Base-by-base conservation (phyloP, 2,888 invertebrate species). In the Chloroclystis v-ata region DNA sequence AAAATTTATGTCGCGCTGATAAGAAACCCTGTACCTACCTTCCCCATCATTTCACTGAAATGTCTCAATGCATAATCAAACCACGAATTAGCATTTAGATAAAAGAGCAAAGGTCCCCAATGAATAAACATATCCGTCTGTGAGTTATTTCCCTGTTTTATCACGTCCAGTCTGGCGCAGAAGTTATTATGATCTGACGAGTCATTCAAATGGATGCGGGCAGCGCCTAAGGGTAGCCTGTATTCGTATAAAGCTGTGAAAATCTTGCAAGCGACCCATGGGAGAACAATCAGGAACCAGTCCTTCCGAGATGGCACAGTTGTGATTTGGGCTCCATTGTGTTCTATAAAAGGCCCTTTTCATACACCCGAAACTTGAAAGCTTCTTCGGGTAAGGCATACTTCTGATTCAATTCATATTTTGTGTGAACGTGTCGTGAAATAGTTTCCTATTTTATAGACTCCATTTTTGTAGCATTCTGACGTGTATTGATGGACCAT, bases 181-280 rank as follows among this genome's bases (percentile, higher is more conserved):
- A 58, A 68, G 61, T 69, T 72, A 72, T 72, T 68, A 72, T 73
- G 68, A 73, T 72, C 63, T 64, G 63, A 61, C 60, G 65, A 67
- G 62, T 63, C 62, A 69, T 73, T 70, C 63, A 69, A 74, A 72
- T 67, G 65, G 69, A 69, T 20, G 25, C 42, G 39, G 32, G 35
- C 16, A 68, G 60, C 64, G 57, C 66, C 61, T 61, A 28, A 50
- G 61, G 66, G 61, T 59, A 30, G 38, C 49, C 52, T 53, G 60
- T 62, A 57, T 63, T 59, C 59, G 49, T 56, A 67, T 65, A 72
- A 72, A 69, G 65, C 66, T 65, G 66, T 57, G 63, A 65, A 69
- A 69, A 69, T 67, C 64, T 68, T 61, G 56, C 52, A 59, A 58
- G 51, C 47, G 57, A 52, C 68, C 63, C 65, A 52, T 48, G 69